Base-by-base conservation (phyloP, 2,113 vertebrate genomes). In the Pollimyrus isidori region DNA sequence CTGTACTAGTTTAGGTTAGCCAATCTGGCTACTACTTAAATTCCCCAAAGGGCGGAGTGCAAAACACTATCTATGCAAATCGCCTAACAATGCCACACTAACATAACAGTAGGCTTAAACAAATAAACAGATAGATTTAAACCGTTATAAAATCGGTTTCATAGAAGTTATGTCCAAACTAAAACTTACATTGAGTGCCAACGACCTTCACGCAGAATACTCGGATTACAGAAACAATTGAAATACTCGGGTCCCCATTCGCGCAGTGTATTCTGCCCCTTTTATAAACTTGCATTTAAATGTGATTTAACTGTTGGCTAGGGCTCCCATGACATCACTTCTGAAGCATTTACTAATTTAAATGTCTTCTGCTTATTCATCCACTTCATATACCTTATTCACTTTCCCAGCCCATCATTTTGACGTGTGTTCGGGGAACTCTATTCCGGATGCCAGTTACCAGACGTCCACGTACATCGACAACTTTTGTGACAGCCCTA, bases 261-360 rank as follows among this genome's bases (percentile, higher is more conserved):
- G 88, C 82, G 76, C 80, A 49, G 80, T 89, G 82, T 35, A 91
- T 90, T 92, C 90, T 56, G 73, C 90, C 90, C 90, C 92, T 91
- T 90, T 94, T 95, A 94, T 95, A 93, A 94, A 93, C 92, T 87
- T 94, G 89, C 91, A 94, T 94, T 93, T 91, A 94, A 94, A 94
- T 94, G 93, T 93, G 94, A 92, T 93, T 92, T 92, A 91, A 90
- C 92, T 92, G 93, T 93, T 94, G 93, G 93, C 92, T 94, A 93
- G 91, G 92, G 91, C 45, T 89, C 84, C 89, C 42, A 90, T 95
- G 94, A 94, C 95, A 94, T 95, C 94, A 95, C 94, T 56, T 73
- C 90, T 90, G 90, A 91, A 92, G 93, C 86, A 90, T 92, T 73
- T 92, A 91, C 91, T 92, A 89, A 94, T 94, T 94, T 95, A 95